Evolutionary conservation across 2,888 invertebrate genomes (phyloP).

Genomic region (Tetragonula carbonaria): DNA sequence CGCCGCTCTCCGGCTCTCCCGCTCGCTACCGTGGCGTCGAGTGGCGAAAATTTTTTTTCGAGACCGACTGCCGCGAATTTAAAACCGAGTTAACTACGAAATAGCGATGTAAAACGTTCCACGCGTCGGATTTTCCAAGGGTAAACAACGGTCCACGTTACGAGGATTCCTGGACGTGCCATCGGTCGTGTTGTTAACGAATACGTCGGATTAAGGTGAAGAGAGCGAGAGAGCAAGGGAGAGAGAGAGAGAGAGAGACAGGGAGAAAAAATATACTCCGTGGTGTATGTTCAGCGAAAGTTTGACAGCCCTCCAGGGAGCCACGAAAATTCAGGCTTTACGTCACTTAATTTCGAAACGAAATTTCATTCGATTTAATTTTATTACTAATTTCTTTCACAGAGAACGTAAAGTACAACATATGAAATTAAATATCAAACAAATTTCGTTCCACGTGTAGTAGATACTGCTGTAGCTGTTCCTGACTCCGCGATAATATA

Average conservation of each 20-base stretch:
- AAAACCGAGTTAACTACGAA: conserved; percentile 7
- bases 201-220: neutral
- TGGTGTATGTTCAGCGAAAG: neutral
- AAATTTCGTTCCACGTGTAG: no score
- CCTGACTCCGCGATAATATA: no score
- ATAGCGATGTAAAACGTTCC: neutral
- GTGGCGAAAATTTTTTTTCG: neutral
- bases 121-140: neutral
- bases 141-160: neutral
- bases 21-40: no score
- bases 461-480: no score
- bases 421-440: no score
- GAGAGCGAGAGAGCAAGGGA: neutral
- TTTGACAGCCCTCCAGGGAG: neutral
- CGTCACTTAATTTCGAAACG: no score
- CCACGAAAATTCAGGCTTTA: no score
- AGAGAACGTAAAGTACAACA: no score
- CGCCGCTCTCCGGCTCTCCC: neutral
- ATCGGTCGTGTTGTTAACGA: neutral
- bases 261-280: no score
- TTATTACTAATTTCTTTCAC: no score
- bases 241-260: neutral
- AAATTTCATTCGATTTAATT: no score
- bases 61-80: neutral
- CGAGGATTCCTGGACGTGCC: neutral